A percentile compares a stretch with the other conserved stretches of the same genome.
Conservation (phyloP, 2,113 vertebrate species). For the Coryphaenoides rupestris region DNA sequence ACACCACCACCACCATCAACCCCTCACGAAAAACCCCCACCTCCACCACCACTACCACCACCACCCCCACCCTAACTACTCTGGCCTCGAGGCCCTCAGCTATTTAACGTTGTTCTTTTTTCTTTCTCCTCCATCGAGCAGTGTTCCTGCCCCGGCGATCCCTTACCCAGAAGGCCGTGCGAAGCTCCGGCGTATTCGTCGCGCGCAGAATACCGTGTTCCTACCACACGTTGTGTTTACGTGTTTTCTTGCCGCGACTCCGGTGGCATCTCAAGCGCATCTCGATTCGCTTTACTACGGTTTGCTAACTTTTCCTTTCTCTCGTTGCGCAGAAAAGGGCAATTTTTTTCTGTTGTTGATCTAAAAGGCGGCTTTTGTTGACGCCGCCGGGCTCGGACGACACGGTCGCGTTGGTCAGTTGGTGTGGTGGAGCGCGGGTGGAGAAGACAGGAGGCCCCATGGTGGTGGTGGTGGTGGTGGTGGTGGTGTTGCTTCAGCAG, state of each 20-base stretch:
- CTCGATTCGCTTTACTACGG: slow-evolving; percentile 44
- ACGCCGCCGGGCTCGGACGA: slow-evolving; percentile 7
- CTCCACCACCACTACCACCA: too few species aligned
- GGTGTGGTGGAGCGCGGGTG: slow-evolving; percentile 29
- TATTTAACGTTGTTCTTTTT: too few species aligned
- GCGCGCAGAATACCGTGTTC: too few species aligned
- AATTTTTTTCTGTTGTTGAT: slow-evolving; percentile 57
- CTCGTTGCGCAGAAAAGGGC: slow-evolving; percentile 46
- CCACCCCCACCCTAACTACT: too few species aligned
- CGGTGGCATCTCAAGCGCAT: slow-evolving; percentile 17
- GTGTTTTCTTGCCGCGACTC: too few species aligned
- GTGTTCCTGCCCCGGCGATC: slow-evolving; percentile 16
- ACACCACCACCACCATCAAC: too few species aligned
- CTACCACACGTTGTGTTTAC: too few species aligned
- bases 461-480: background rate
- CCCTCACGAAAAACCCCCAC: too few species aligned
- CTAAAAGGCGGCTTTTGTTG: slow-evolving; percentile 53
- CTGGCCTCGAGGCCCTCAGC: too few species aligned
- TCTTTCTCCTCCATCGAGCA: slow-evolving; percentile 7
- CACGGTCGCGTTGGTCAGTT: slow-evolving; percentile 39
- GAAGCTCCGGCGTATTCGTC: background rate
- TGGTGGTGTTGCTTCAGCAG: slow-evolving; percentile 42
- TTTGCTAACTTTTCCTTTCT: slow-evolving; percentile 34
- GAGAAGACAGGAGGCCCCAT: slow-evolving; percentile 32
- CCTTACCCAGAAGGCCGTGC: slow-evolving; percentile 26